Percentiles rank a stretch among this genome's conserved stretches.
Evolutionary conservation across 1,140 invertebrate genomes (phyloP).

Genomic region (Temnothorax longispinosus): DNA sequence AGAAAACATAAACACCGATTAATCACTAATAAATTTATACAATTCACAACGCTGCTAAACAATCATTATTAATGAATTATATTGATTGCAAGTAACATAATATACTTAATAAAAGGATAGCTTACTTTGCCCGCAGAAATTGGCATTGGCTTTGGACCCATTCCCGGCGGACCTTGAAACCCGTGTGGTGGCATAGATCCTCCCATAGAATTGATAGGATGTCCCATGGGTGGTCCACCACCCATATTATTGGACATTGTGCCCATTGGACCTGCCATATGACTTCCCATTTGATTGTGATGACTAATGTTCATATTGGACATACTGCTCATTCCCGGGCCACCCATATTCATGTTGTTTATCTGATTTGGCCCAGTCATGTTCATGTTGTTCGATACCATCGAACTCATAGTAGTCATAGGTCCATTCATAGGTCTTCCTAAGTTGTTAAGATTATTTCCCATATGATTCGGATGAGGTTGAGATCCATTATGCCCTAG

Average conservation of each 20-base stretch:
- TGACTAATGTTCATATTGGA: conserved; percentile 87
- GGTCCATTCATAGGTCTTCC: conserved; percentile 88
- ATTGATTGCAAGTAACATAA: not conserved
- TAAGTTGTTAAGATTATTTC: conserved; percentile 85
- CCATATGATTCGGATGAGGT: conserved; percentile 87
- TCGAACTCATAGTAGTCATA: conserved; percentile 88
- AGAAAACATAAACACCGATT: not conserved
- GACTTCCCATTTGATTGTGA: conserved; percentile 85
- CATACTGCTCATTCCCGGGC: conserved; percentile 86
- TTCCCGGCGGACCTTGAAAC: conserved; percentile 83
- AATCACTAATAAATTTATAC: not conserved
- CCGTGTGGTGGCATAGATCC: conserved; percentile 84
- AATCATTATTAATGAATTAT: not conserved
- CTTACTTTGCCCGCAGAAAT: conserved; percentile 94
- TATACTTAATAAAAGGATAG: not conserved
- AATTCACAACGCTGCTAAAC: not conserved
- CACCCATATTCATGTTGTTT: conserved; percentile 86
- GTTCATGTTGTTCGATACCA: conserved; percentile 85
- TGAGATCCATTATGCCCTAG: conserved; percentile 85
- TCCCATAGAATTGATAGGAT: conserved; percentile 83
- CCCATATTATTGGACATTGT: conserved; percentile 83
- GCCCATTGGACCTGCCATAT: conserved; percentile 88
- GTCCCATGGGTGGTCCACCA: conserved; percentile 83
- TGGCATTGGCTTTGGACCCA: conserved; percentile 91
- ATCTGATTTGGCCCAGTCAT: conserved; percentile 83